A percentile compares a stretch with the other conserved stretches of the same genome.
Evolutionary conservation across 2,113 vertebrate species (phyloP).

Genomic region (Picathartes gymnocephalus): DNA sequence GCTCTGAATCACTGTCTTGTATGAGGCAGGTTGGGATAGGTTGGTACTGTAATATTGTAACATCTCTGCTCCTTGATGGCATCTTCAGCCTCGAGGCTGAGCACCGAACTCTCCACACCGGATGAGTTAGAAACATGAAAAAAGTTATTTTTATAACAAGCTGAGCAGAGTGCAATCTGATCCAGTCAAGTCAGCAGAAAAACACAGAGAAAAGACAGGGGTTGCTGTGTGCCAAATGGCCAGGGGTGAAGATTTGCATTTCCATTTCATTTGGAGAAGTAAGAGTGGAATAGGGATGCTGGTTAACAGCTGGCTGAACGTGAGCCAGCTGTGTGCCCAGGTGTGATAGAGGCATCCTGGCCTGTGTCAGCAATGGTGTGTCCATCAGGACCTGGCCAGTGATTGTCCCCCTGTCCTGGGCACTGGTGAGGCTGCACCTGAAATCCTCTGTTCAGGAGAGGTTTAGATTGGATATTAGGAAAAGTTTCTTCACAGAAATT

Average conservation of each 20-base stretch:
- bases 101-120: fast-evolving
- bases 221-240: background rate
- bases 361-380: background rate
- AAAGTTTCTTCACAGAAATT: background rate
- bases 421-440: background rate
- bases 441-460: background rate
- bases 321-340: background rate
- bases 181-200: background rate
- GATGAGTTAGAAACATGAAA: background rate
- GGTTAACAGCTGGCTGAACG: background rate
- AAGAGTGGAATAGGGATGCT: background rate
- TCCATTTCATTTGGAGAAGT: background rate
- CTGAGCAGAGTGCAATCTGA: background rate
- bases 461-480: background rate
- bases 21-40: background rate
- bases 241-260: background rate
- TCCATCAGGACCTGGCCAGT: background rate
- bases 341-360: background rate
- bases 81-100: background rate
- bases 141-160: background rate
- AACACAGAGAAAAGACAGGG: background rate
- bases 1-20: background rate
- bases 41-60: background rate
- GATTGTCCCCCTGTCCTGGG: background rate
- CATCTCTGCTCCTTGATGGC: background rate